Percentiles rank a stretch among this genome's conserved stretches.
Evolutionary conservation across 2,888 invertebrate species (phyloP).

Genomic region (Timandra comae): DNA sequence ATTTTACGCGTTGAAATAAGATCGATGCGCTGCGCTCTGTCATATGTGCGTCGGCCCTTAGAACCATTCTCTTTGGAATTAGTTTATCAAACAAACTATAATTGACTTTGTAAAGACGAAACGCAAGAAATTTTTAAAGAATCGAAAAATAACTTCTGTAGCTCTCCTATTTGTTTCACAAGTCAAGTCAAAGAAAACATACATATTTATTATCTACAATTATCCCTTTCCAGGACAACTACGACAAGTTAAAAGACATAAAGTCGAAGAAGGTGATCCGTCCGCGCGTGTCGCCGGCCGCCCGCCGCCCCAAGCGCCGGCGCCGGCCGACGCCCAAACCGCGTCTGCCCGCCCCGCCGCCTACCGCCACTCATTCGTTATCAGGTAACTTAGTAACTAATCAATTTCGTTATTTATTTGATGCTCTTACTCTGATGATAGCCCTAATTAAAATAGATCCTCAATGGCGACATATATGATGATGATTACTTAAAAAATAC

Average conservation of each 20-base stretch:
- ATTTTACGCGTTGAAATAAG: too few relatives aligned
- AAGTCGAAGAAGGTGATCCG: constrained; percentile 85
- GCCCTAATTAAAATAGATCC: too few relatives aligned
- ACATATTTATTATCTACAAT: too few relatives aligned
- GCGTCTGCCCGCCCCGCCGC: constrained; percentile 12
- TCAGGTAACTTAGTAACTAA: constrained; percentile 33
- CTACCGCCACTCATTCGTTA: constrained; percentile 32
- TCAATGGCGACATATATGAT: too few relatives aligned
- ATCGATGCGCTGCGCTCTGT: too few relatives aligned
- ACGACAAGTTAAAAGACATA: constrained; percentile 85
- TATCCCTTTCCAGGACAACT: constrained; percentile 84
- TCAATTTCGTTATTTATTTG: neutral
- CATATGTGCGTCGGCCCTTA: too few relatives aligned
- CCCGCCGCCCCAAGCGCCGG: constrained; percentile 25
- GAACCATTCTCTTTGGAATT: too few relatives aligned
- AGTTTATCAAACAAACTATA: neutral
- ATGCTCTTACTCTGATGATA: too few relatives aligned
- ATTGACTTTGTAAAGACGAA: neutral
- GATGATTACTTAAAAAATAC: too few relatives aligned
- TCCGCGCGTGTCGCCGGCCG: constrained; percentile 64
- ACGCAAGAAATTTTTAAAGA: neutral
- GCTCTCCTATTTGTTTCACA: neutral
- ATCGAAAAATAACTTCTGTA: neutral
- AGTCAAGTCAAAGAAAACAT: neutral
- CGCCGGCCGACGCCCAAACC: constrained; percentile 31